phyloP scores from a whole-genome alignment of 2,797 vertebrate species.

The Sebastes miniatus region DNA sequence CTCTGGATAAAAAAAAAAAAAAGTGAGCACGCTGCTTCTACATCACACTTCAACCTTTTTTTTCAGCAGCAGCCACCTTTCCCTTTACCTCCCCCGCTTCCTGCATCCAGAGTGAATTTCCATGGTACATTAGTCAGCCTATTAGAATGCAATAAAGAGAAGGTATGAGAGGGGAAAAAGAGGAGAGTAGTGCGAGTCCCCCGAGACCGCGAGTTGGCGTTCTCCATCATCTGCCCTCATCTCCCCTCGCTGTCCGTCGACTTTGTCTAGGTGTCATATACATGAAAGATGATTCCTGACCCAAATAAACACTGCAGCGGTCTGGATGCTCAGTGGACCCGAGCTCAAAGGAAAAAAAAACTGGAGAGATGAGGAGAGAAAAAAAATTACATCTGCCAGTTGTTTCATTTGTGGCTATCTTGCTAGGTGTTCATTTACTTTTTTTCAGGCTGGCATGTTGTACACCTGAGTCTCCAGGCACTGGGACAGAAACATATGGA shows the following conservation, averaged over 20 bases:
- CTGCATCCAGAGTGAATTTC: slow-evolving; percentile 93
- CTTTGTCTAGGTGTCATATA: slow-evolving; percentile 95
- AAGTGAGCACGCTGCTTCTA: not conserved
- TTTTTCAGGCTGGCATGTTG: slow-evolving; percentile 77
- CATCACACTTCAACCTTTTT: slow-evolving; percentile 22
- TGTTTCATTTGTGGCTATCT: slow-evolving; percentile 87
- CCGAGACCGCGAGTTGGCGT: slow-evolving; percentile 88
- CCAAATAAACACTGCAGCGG: slow-evolving; percentile 95
- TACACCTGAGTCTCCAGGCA: slow-evolving; percentile 86
- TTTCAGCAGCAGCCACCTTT: slow-evolving; percentile 44
- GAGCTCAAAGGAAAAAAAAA: slow-evolving; percentile 50
- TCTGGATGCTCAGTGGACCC: slow-evolving; percentile 61
- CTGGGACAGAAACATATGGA: slow-evolving; percentile 87
- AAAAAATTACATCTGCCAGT: slow-evolving; percentile 88
- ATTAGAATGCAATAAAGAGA: slow-evolving; percentile 96
- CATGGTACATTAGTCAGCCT: slow-evolving; percentile 99
- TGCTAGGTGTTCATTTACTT: slow-evolving; percentile 80
- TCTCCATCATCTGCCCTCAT: slow-evolving; percentile 97
- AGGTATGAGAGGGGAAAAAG: slow-evolving; percentile 83
- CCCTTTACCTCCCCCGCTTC: slow-evolving; percentile 60
- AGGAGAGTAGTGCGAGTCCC: slow-evolving; percentile 78
- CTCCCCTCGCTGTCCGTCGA: slow-evolving; percentile 90
- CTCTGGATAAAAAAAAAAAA: not conserved
- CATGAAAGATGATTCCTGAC: slow-evolving; percentile 98
- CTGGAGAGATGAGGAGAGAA: not conserved